phyloP scores from a whole-genome alignment of 2,888 invertebrate species.

The Globia sparganii region DNA sequence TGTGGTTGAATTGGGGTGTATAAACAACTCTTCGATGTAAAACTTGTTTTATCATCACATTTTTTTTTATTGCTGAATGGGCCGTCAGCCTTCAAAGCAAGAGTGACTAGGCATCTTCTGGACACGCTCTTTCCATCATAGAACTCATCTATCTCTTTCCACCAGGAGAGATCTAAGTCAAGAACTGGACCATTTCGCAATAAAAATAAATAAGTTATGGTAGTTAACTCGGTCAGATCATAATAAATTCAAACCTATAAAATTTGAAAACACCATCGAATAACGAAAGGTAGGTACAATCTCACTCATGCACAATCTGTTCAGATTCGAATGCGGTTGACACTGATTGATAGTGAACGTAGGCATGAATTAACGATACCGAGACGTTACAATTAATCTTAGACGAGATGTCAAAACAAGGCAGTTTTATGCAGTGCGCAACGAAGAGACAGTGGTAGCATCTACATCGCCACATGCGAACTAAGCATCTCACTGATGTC shows the following conservation, averaged over 20 bases:
- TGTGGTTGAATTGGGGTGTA: too few relatives aligned
- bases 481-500: background rate
- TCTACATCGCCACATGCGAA: background rate
- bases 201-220: too few relatives aligned
- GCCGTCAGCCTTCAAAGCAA: too few relatives aligned
- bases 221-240: background rate
- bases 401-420: constrained; percentile 46
- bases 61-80: too few relatives aligned
- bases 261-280: constrained; percentile 11
- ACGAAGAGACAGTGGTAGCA: background rate
- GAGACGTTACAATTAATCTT: constrained; percentile 47
- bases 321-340: constrained; percentile 36
- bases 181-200: too few relatives aligned
- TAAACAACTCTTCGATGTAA: too few relatives aligned
- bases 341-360: constrained; percentile 48
- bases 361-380: constrained; percentile 41
- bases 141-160: too few relatives aligned
- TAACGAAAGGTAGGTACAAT: background rate
- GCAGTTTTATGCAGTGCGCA: constrained; percentile 32
- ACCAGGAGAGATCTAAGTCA: too few relatives aligned
- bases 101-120: too few relatives aligned
- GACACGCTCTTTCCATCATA: too few relatives aligned
- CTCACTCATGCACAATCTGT: background rate
- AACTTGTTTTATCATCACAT: too few relatives aligned
- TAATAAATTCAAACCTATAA: background rate